Conservation (phyloP, 2,797 vertebrate genomes). For the Sebastes trivittatus region DNA sequence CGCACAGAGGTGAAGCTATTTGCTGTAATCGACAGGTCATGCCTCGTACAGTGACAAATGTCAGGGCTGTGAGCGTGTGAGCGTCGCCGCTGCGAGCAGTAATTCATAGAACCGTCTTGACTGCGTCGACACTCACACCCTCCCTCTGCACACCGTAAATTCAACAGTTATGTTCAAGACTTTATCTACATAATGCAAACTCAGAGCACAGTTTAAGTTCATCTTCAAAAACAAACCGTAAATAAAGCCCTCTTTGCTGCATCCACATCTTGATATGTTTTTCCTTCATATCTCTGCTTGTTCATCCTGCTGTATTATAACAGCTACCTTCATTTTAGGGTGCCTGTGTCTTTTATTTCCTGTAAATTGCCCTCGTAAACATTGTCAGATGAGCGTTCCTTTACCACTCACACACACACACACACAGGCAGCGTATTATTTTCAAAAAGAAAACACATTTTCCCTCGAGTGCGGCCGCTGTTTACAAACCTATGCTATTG, state of each 20-base stretch:
- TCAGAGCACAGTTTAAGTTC: background rate
- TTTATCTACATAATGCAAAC: background rate
- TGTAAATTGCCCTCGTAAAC: constrained; percentile 77
- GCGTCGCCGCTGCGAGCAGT: constrained; percentile 55
- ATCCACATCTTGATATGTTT: constrained; percentile 21
- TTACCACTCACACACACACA: constrained; percentile 22
- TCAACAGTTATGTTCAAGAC: background rate
- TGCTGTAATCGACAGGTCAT: constrained; percentile 65
- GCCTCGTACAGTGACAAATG: constrained; percentile 66
- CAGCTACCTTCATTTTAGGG: constrained; percentile 41
- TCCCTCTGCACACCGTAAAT: background rate
- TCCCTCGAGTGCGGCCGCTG: constrained; percentile 84
- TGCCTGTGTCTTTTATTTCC: constrained; percentile 62
- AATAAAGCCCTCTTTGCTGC: constrained; percentile 5
- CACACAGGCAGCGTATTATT: constrained; percentile 68
- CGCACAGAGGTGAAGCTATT: constrained; percentile 24
- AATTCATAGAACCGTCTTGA: constrained; percentile 66
- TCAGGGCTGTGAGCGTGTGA: constrained; percentile 44
- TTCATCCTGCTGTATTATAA: constrained; percentile 36
- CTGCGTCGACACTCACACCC: constrained; percentile 36
- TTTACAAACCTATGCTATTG: constrained; percentile 93
- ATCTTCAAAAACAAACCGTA: constrained; percentile 2
- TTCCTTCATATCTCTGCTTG: constrained; percentile 4
- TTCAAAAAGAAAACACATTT: constrained; percentile 80
- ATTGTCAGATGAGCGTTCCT: constrained; percentile 68